A percentile compares a stretch with the other conserved stretches of the same genome.
Conservation (phyloP, 1,140 invertebrate genomes). For the Anastatus disparis region DNA sequence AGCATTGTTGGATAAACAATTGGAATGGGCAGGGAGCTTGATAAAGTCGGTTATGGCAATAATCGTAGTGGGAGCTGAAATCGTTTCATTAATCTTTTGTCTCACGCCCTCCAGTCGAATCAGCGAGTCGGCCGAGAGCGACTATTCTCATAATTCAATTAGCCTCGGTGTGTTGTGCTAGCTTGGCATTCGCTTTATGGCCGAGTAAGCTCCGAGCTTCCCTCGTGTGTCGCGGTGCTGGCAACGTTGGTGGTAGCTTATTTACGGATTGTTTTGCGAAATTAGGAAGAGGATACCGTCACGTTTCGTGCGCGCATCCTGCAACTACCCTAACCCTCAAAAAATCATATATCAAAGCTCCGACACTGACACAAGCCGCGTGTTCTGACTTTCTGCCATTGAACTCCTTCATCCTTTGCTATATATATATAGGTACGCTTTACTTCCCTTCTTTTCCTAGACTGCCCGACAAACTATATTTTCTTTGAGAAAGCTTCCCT, state of each 20-base stretch:
- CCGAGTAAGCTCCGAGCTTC: not conserved
- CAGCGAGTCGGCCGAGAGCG: conserved; percentile 52
- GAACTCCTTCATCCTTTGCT: too few relatives aligned
- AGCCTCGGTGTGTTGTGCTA: conserved; percentile 40
- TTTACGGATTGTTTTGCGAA: conserved; percentile 57
- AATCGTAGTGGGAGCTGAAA: conserved; percentile 13
- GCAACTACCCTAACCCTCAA: not conserved
- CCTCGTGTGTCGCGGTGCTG: not conserved
- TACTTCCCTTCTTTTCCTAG: not conserved
- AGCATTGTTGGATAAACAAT: too few relatives aligned
- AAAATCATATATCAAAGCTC: conserved; percentile 43
- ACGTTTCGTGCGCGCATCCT: conserved; percentile 21
- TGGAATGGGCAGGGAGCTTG: too few relatives aligned
- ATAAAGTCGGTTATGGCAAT: too few relatives aligned
- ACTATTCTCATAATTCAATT: conserved; percentile 64
- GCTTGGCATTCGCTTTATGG: conserved; percentile 13
- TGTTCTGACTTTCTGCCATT: not conserved
- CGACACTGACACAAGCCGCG: conserved; percentile 10
- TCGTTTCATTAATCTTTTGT: conserved; percentile 61
- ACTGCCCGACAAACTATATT: conserved; percentile 20
- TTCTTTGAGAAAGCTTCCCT: conserved; percentile 4
- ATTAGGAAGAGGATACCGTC: conserved; percentile 53
- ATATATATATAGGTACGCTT: not conserved
- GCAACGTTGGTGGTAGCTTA: conserved; percentile 45
- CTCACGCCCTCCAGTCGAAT: conserved; percentile 55